These are phyloP conservation scores for Falcaria lacertinaria DNA, from an alignment of 2,888 invertebrate species.

Conservation along the genomic window DNA sequence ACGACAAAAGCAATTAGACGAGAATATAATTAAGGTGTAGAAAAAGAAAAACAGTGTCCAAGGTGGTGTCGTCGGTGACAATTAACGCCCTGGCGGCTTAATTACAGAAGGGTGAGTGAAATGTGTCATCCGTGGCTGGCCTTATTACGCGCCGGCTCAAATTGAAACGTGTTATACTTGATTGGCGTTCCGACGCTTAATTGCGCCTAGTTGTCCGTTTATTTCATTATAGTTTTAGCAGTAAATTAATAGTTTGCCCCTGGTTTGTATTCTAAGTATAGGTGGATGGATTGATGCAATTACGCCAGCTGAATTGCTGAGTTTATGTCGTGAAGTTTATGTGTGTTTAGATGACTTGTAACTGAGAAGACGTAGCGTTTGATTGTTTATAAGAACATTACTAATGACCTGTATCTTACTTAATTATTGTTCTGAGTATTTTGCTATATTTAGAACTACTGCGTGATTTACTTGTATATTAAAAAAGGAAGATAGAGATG, in stretches of 20 bases:
- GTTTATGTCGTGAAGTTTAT: neutral
- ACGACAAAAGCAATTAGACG: neutral
- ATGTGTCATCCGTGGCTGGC: slow-evolving; percentile 51
- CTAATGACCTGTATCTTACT: too few relatives aligned
- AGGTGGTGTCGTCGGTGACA: slow-evolving; percentile 44
- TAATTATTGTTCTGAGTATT: too few relatives aligned
- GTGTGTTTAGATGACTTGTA: neutral
- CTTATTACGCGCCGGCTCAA: slow-evolving; percentile 11
- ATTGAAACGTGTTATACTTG: slow-evolving; percentile 22
- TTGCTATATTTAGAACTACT: too few relatives aligned
- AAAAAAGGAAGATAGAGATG: neutral
- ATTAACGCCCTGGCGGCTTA: slow-evolving; percentile 66
- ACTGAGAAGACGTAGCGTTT: too few relatives aligned
- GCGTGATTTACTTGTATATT: too few relatives aligned
- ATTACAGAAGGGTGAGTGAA: slow-evolving; percentile 66
- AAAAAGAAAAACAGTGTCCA: slow-evolving; percentile 43
- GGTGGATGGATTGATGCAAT: neutral
- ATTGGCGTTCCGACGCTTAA: slow-evolving; percentile 20
- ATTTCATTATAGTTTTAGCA: slow-evolving; percentile 1
- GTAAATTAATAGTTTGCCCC: neutral
- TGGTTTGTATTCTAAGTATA: neutral
- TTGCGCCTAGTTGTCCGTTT: slow-evolving; percentile 1
- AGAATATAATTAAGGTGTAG: neutral
- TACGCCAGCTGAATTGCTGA: neutral
- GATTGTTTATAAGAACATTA: too few relatives aligned